These are phyloP conservation scores for Neodiprion fabricii DNA, from an alignment of 1,140 invertebrate genomes.

Conservation along the genomic window DNA sequence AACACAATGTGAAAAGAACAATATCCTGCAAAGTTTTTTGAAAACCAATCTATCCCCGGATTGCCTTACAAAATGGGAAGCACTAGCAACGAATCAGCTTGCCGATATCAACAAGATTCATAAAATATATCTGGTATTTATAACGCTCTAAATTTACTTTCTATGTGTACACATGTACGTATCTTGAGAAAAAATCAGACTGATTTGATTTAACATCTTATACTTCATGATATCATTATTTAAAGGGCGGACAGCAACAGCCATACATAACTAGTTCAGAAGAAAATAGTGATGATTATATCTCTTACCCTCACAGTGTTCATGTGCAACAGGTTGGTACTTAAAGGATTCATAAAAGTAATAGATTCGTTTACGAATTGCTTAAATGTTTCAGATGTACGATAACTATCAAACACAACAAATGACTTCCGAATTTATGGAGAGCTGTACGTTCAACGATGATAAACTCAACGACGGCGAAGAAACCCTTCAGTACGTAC, in stretches of 20 bases:
- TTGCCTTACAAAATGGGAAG: constrained; percentile 65
- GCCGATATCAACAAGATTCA: constrained; percentile 70
- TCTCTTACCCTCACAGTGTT: constrained; percentile 63
- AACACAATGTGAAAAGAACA: constrained; percentile 54
- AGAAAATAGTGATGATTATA: constrained; percentile 65
- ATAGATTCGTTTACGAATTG: constrained; percentile 14
- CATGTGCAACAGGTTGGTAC: constrained; percentile 64
- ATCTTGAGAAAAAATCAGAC: no score
- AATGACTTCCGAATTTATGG: constrained; percentile 68
- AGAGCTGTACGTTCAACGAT: constrained; percentile 72
- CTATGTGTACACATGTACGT: no score
- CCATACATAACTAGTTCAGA: constrained; percentile 57
- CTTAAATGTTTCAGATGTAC: constrained; percentile 60
- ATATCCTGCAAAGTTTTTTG: constrained; percentile 58
- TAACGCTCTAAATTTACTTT: constrained; percentile 12
- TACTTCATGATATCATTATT: constrained; percentile 26
- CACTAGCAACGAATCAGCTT: constrained; percentile 66
- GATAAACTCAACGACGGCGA: constrained; percentile 72
- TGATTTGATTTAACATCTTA: no score
- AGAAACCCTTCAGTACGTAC: constrained; percentile 62
- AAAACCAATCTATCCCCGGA: constrained; percentile 66
- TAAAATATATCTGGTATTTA: constrained; percentile 62
- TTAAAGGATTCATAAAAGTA: constrained; percentile 19
- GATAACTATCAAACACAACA: constrained; percentile 68
- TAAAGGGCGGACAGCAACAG: constrained; percentile 42